Conservation (phyloP, 1,140 invertebrate species). For the Saccostrea cuccullata region DNA sequence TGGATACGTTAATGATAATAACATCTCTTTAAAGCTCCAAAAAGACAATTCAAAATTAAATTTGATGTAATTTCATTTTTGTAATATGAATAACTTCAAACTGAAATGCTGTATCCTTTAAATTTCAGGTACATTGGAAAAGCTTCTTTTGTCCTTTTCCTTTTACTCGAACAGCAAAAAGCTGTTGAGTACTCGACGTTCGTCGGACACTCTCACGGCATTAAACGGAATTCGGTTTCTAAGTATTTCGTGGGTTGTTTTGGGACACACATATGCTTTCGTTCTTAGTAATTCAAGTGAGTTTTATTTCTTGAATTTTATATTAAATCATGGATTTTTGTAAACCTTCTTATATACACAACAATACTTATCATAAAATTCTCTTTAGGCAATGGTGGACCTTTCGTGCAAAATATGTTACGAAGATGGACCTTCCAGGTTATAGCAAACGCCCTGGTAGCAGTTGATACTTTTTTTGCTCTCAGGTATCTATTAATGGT, state of each 20-base stretch:
- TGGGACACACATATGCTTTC: conserved; percentile 86
- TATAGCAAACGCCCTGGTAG: conserved; percentile 87
- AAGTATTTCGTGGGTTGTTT: conserved; percentile 94
- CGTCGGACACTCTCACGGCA: conserved; percentile 57
- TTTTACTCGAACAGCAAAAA: conserved; percentile 68
- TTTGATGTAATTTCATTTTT: no score
- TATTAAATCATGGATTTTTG: no score
- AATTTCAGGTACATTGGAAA: conserved; percentile 57
- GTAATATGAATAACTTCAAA: no score
- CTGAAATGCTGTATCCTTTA: neutral
- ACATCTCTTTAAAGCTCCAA: no score
- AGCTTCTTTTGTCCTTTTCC: conserved; percentile 65
- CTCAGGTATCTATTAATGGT: conserved; percentile 56
- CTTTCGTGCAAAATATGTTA: conserved; percentile 29
- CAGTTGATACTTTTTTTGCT: conserved; percentile 95
- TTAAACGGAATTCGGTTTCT: conserved; percentile 81
- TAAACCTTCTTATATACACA: no score
- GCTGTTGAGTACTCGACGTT: conserved; percentile 62
- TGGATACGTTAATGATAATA: no score
- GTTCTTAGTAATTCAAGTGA: conserved; percentile 70
- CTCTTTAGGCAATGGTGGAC: neutral
- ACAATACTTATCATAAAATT: neutral
- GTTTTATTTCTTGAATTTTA: neutral
- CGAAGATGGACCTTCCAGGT: conserved; percentile 67
- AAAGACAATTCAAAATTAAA: no score